Evolutionary conservation across 2,888 invertebrate genomes (phyloP).

Genomic region (Melanotus villosus): DNA sequence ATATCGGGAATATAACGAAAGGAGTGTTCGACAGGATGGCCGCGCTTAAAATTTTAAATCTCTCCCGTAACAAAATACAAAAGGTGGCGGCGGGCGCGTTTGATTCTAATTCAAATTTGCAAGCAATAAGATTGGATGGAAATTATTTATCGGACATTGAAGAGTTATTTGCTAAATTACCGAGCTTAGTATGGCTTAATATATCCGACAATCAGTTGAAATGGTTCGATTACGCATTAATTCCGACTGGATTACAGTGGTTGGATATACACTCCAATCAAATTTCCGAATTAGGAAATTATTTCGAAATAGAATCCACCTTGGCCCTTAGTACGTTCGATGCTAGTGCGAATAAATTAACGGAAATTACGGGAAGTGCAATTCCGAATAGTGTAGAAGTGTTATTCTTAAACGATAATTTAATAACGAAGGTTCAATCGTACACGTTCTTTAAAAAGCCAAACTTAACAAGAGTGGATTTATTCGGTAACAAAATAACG

Average conservation of each 20-base stretch:
- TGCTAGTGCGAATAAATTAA: slow-evolving; percentile 85
- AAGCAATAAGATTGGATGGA: slow-evolving; percentile 86
- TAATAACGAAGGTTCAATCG: slow-evolving; percentile 86
- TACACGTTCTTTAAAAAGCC: slow-evolving; percentile 91
- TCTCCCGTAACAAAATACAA: slow-evolving; percentile 87
- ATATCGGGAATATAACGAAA: slow-evolving; percentile 83
- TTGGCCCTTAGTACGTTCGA: slow-evolving; percentile 85
- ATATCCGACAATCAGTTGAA: slow-evolving; percentile 88
- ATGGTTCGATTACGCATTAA: slow-evolving; percentile 88
- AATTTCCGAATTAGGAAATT: slow-evolving; percentile 87
- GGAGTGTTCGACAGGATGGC: slow-evolving; percentile 85
- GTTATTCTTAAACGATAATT: slow-evolving; percentile 84
- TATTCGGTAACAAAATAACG: slow-evolving; percentile 85
- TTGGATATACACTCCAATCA: slow-evolving; percentile 88
- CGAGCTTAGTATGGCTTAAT: slow-evolving; percentile 87
- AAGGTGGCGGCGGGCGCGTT: slow-evolving; percentile 84
- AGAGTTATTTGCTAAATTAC: slow-evolving; percentile 84
- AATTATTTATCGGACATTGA: slow-evolving; percentile 86
- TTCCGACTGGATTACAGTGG: slow-evolving; percentile 88
- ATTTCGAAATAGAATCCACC: slow-evolving; percentile 86
- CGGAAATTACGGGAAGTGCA: slow-evolving; percentile 85
- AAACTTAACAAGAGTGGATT: slow-evolving; percentile 85
- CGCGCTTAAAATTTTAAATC: slow-evolving; percentile 84
- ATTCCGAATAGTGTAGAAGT: slow-evolving; percentile 88
- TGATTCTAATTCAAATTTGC: slow-evolving; percentile 82